Percentiles rank a stretch among this genome's conserved stretches.
Conservation (phyloP, 30 jellyfish, hydroid and myxozoan species). For the Hydractinia echinata region DNA sequence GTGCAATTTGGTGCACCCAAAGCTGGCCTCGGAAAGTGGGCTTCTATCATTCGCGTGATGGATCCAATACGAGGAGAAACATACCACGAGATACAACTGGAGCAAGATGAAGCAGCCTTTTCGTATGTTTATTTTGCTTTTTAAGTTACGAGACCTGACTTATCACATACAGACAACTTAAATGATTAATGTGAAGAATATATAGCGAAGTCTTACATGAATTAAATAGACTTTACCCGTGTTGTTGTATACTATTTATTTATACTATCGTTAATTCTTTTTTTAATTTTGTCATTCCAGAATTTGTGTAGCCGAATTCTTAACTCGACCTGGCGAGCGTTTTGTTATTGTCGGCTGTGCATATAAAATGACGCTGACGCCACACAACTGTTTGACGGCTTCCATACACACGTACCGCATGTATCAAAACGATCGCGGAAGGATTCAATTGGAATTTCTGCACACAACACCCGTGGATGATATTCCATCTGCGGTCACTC, state of each 20-base stretch:
- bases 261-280: not conserved
- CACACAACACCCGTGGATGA: constrained; percentile 96
- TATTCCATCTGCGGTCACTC: constrained; percentile 79
- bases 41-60: constrained; percentile 77
- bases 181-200: no score
- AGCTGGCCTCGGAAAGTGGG: constrained; percentile 94
- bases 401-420: constrained; percentile 71
- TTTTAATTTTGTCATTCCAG: constrained; percentile 30
- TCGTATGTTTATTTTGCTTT: constrained; percentile 39
- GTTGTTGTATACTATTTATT: not conserved
- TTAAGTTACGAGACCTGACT: no score
- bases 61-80: constrained; percentile 86
- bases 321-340: constrained; percentile 83
- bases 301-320: constrained; percentile 75
- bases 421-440: constrained; percentile 52
- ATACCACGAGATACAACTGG: constrained; percentile 62
- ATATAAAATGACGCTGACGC: constrained; percentile 62
- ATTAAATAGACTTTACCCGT: not conserved
- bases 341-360: constrained; percentile 90
- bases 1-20: constrained; percentile 89
- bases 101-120: constrained; percentile 96
- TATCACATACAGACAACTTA: no score
- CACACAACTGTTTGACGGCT: constrained; percentile 75
- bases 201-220: no score
- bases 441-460: constrained; percentile 51